Evolutionary conservation across 2,888 invertebrate genomes (phyloP), one percentile per base, ranked within the genome.

Genomic region (Tetramorium bicarinatum): DNA sequence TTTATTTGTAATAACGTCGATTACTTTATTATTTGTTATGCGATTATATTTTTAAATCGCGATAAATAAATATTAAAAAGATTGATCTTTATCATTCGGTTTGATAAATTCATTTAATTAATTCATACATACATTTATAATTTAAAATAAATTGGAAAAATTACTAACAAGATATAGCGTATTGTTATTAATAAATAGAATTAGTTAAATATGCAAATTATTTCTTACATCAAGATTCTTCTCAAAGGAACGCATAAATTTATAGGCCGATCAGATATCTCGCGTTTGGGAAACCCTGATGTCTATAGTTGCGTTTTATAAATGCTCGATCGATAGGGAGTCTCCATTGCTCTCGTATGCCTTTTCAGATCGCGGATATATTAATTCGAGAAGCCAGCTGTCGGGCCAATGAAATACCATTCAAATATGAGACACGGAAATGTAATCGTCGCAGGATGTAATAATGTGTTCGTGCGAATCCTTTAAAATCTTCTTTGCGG

Each of bases 371-470:
- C 66, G 67, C 29, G 69, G 81, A 75, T 84, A 84, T 87, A 90
- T 87, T 90, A 89, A 90, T 83, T 52, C 67, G 71, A 62, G 87
- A 81, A 72, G 83, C 72, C 89, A 88, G 90, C 84, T 90, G 88
- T 11, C 61, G 29, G 41, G 59, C 74, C 47, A 64, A 85, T 87
- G 66, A 89, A 87, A 66, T 56, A 25, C 66, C 25, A 34, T 76
- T 64, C 82, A 64, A 41, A 59, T 54, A 59, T 41, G 38, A 34
- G 49, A 18, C 61, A 75, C 18, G 29, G 79, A 61, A 79, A 49
- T 49, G 62, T 64, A 29, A 61, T 77, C 21, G 18, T 72, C 13
- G 41, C 29, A 38, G 47, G 29, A 3, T 44, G 44, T 69, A 77
- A 69, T 77, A 54, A 54, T n/a, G 29, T 29, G 54, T 67, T 67